A percentile compares a stretch with the other conserved stretches of the same genome.
These are phyloP conservation scores for Neotoma lepida DNA, from an alignment of 2,113 vertebrate species.

Conservation along the genomic window DNA sequence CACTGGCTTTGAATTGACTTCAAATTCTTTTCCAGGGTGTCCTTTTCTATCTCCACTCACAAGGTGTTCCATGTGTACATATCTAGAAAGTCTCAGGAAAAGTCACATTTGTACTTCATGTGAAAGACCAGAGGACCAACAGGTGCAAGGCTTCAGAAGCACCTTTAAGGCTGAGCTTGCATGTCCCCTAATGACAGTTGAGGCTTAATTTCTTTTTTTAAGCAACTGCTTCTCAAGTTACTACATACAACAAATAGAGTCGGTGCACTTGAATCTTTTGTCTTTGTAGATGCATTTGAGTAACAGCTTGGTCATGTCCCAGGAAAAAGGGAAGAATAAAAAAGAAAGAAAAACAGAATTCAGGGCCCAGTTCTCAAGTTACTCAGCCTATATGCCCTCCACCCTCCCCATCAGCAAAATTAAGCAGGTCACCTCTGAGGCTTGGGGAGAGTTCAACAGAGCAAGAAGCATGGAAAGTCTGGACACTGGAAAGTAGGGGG, in stretches of 20 bases:
- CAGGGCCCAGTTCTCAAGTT: not conserved
- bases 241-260: not conserved
- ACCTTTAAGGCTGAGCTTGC: not conserved
- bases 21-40: constrained; percentile 9
- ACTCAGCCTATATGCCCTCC: not conserved
- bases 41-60: not conserved
- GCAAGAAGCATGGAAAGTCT: not conserved
- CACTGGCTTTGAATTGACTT: not conserved
- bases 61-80: not conserved
- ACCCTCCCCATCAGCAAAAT: not conserved
- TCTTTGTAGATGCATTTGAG: not conserved
- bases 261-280: not conserved
- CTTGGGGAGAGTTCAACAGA: not conserved
- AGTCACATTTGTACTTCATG: not conserved
- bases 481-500: not conserved
- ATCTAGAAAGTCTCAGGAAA: constrained; percentile 2
- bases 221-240: constrained; percentile 34
- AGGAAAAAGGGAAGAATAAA: not conserved
- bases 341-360: not conserved
- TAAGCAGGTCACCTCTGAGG: not conserved
- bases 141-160: not conserved
- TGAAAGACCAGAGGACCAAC: not conserved
- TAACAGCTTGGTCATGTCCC: not conserved
- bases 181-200: not conserved
- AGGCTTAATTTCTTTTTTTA: not conserved